Evolutionary conservation across 2,888 invertebrate genomes (phyloP).

Genomic region (Drosophila formosana): DNA sequence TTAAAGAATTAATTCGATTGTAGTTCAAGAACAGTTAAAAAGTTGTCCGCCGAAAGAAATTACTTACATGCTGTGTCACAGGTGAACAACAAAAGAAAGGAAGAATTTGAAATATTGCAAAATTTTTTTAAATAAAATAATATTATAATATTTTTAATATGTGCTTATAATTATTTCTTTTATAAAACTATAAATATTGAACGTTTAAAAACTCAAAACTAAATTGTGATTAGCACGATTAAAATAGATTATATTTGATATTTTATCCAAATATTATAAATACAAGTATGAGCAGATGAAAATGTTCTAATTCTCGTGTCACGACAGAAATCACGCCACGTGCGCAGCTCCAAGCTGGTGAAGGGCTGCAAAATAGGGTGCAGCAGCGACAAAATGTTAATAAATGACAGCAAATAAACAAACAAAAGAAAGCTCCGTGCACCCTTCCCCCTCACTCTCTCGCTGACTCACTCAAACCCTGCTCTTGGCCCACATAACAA

Average conservation of each 20-base stretch:
- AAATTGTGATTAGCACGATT: too few species aligned
- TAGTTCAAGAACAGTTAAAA: background rate
- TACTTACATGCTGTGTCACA: background rate
- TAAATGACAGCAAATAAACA: conserved; percentile 21
- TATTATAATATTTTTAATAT: too few species aligned
- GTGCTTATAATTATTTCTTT: too few species aligned
- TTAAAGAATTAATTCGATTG: background rate
- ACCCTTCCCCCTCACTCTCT: background rate
- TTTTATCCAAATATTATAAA: too few species aligned
- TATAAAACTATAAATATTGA: too few species aligned
- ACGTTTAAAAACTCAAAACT: too few species aligned
- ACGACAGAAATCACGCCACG: background rate
- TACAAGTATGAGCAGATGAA: background rate
- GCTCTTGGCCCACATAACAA: conserved; percentile 18
- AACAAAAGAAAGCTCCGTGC: conserved; percentile 1
- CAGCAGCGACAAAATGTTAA: conserved; percentile 27
- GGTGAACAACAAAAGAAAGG: too few species aligned
- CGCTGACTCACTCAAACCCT: background rate
- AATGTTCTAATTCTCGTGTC: conserved; percentile 3
- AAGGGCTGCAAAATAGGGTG: background rate
- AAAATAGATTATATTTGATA: too few species aligned
- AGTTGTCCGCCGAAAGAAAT: background rate
- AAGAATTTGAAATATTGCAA: too few species aligned
- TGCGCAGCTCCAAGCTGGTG: background rate
- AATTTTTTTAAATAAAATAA: too few species aligned